Percentiles rank a stretch among this genome's conserved stretches.
Conservation (phyloP, 2,797 vertebrate genomes). For the Smutsia temminckii region DNA sequence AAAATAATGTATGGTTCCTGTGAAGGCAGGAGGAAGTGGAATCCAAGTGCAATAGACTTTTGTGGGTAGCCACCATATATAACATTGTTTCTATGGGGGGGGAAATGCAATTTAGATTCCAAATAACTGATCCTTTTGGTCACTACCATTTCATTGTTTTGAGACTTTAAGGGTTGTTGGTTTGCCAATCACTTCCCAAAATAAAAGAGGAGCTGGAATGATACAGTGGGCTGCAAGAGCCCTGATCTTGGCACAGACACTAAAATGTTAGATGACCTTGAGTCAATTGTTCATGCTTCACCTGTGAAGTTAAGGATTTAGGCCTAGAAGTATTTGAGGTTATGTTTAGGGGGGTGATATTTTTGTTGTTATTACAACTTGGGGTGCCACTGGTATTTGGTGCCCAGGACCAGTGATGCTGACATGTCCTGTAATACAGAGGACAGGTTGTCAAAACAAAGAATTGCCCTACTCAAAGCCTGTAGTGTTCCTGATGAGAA, state of each 20-base stretch:
- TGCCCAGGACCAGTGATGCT: not conserved
- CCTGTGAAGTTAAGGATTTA: not conserved
- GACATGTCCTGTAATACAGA: not conserved
- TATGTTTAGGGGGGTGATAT: not conserved
- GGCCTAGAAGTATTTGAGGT: not conserved
- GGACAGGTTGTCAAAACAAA: not conserved
- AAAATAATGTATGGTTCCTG: conserved; percentile 22
- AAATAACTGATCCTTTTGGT: not conserved
- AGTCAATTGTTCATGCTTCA: not conserved
- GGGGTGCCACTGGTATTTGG: not conserved
- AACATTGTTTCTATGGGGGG: not conserved
- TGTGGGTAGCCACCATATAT: conserved; percentile 43
- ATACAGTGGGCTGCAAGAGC: not conserved
- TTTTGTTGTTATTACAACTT: not conserved
- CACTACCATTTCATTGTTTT: not conserved
- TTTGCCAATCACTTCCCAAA: not conserved
- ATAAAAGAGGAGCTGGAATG: not conserved
- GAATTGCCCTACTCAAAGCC: not conserved
- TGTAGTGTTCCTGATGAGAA: not conserved
- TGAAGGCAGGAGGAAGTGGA: conserved; percentile 50
- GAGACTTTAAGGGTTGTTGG: not conserved
- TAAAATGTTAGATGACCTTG: not conserved
- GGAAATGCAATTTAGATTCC: conserved; percentile 3
- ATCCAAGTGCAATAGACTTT: conserved; percentile 39
- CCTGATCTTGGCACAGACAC: not conserved